A percentile compares a stretch with the other conserved stretches of the same genome.
Conservation (phyloP, 2,888 invertebrate genomes). For the Rhingia campestris region DNA sequence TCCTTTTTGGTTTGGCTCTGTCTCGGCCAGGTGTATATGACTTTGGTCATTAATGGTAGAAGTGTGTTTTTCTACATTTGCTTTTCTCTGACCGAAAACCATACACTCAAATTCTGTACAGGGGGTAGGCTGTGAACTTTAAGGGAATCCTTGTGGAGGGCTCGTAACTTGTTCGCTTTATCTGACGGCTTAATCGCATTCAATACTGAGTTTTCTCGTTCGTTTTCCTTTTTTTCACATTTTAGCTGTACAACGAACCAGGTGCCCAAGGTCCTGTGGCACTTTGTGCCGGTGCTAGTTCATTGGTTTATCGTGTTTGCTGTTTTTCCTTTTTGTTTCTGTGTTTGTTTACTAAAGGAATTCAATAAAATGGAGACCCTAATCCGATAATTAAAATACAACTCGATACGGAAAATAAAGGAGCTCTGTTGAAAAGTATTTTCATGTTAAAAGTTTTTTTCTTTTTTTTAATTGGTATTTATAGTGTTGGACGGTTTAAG, state of each 20-base stretch:
- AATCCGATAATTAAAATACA: conserved; percentile 73
- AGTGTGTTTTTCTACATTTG: conserved; percentile 40
- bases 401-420: conserved; percentile 33
- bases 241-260: conserved; percentile 12
- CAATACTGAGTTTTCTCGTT: conserved; percentile 52
- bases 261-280: conserved; percentile 32
- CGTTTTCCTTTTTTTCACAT: not conserved
- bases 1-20: conserved; percentile 24
- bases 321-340: conserved; percentile 7
- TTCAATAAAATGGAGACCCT: conserved; percentile 69
- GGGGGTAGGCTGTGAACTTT: conserved; percentile 18
- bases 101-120: not conserved
- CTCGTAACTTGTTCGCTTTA: conserved; percentile 72
- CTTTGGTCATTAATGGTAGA: conserved; percentile 57
- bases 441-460: conserved; percentile 43
- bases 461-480: conserved; percentile 2
- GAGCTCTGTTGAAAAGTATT: conserved; percentile 33
- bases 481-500: not conserved
- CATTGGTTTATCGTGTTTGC: conserved; percentile 63
- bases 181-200: conserved; percentile 72
- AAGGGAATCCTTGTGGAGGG: conserved; percentile 28
- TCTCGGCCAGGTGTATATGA: conserved; percentile 59
- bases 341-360: conserved; percentile 53
- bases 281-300: conserved; percentile 45
- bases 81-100: not conserved